Conservation (phyloP, 2,113 vertebrate genomes). For the Malaclemys terrapin region DNA sequence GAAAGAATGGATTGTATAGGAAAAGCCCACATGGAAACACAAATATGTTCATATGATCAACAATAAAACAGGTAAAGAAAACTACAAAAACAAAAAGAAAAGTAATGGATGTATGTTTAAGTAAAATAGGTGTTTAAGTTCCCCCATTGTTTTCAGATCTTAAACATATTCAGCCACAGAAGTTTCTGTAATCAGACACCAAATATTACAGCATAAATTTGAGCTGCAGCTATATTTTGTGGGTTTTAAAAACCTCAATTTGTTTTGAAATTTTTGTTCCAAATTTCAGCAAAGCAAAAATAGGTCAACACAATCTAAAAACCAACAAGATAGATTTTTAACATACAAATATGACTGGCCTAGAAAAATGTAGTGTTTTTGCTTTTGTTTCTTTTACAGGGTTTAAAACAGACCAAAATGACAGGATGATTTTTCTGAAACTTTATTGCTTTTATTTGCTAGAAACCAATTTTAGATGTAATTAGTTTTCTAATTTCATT, state of each 20-base stretch:
- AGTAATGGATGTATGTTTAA: constrained; percentile 45
- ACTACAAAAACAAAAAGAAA: constrained; percentile 54
- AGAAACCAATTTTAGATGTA: constrained; percentile 55
- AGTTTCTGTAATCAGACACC: constrained; percentile 81
- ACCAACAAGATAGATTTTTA: constrained; percentile 58
- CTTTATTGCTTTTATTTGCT: constrained; percentile 66
- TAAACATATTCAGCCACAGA: constrained; percentile 51
- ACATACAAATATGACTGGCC: constrained; percentile 64
- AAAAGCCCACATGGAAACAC: constrained; percentile 55
- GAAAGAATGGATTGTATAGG: constrained; percentile 44
- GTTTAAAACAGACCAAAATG: constrained; percentile 78
- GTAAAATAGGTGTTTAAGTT: constrained; percentile 47
- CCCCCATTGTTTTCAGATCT: constrained; percentile 50
- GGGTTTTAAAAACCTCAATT: constrained; percentile 46
- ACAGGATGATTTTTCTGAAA: constrained; percentile 71
- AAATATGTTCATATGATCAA: constrained; percentile 45
- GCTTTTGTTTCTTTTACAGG: constrained; percentile 63
- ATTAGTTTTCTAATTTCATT: constrained; percentile 77
- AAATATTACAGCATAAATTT: constrained; percentile 54
- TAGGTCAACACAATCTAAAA: constrained; percentile 60
- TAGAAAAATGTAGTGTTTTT: constrained; percentile 48
- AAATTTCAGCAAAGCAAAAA: constrained; percentile 73
- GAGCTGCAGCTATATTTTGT: constrained; percentile 51
- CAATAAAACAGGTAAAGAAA: constrained; percentile 58
- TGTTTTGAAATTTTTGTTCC: constrained; percentile 65